Evolutionary conservation across 2,797 vertebrate genomes (phyloP).

Genomic region (Sebastes hubbsi): DNA sequence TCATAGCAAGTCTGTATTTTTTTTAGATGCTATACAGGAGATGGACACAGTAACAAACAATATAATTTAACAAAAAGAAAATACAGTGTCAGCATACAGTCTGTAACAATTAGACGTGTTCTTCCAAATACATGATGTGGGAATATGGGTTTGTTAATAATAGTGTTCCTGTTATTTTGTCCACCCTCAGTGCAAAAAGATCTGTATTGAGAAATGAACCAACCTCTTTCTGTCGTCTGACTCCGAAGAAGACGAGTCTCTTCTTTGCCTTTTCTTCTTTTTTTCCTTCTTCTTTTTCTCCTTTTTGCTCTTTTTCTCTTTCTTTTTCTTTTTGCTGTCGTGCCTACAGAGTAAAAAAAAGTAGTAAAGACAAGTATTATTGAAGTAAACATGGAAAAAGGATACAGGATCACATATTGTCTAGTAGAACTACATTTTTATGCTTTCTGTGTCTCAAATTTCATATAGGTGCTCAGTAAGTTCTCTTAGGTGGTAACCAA

Average conservation of each 20-base stretch:
- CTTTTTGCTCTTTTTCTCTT: constrained; percentile 90
- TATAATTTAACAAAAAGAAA: neutral
- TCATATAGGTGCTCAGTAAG: neutral
- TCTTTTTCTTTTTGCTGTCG: constrained; percentile 85
- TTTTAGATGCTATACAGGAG: neutral
- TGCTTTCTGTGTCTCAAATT: neutral
- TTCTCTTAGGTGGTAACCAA: neutral
- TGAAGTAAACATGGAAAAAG: neutral
- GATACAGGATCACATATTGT: neutral
- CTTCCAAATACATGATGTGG: neutral
- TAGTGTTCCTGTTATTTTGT: neutral
- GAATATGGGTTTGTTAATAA: neutral
- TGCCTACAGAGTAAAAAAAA: constrained; percentile 57
- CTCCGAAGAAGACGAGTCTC: constrained; percentile 68
- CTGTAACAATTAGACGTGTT: neutral
- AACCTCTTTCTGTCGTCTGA: constrained; percentile 77
- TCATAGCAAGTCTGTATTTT: neutral
- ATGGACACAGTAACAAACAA: neutral
- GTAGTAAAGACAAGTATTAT: neutral
- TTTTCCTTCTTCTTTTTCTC: constrained; percentile 87
- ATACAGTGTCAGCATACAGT: neutral
- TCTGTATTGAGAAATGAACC: neutral
- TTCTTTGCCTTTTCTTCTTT: constrained; percentile 79
- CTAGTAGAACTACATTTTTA: accelerated
- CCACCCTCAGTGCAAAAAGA: neutral